Evolutionary conservation across 2,888 invertebrate genomes (phyloP).

Genomic region (Agriopis leucophaearia): DNA sequence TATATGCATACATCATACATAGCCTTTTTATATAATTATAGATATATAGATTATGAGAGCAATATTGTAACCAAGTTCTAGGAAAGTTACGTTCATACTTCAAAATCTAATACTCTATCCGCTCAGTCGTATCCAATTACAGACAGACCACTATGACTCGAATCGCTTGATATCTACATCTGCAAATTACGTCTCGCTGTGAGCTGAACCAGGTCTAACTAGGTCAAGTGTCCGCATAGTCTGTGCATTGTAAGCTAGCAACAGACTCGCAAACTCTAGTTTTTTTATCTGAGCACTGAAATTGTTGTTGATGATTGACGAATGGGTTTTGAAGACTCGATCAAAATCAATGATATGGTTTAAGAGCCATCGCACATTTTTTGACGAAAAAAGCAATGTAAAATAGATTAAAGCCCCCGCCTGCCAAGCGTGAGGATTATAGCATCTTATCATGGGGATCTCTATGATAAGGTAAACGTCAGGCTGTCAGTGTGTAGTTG

Average conservation of each 20-base stretch:
- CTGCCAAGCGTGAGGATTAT: too few relatives aligned
- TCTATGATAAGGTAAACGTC: too few relatives aligned
- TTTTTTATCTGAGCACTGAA: background rate
- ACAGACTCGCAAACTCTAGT: background rate
- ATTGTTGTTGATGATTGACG: too few relatives aligned
- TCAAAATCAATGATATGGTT: background rate
- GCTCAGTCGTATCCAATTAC: conserved; percentile 28
- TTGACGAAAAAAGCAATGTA: too few relatives aligned
- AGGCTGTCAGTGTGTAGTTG: too few relatives aligned
- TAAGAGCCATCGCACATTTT: too few relatives aligned
- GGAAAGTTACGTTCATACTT: background rate
- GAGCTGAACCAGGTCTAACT: conserved; percentile 18
- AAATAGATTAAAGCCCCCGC: too few relatives aligned
- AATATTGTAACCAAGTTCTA: background rate
- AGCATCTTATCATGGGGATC: too few relatives aligned
- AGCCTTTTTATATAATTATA: too few relatives aligned
- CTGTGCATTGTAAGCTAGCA: conserved; percentile 14
- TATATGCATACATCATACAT: too few relatives aligned
- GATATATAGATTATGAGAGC: too few relatives aligned
- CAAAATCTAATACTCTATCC: conserved; percentile 1
- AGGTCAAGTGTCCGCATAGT: conserved; percentile 22
- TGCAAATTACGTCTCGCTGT: conserved; percentile 25
- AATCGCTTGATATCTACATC: conserved; percentile 28
- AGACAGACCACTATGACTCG: conserved; percentile 27
- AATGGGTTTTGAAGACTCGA: background rate